Evolutionary conservation across 1,140 invertebrate genomes (phyloP), one percentile per base, ranked within the genome.

Genomic region (Hesperophylax magnus): DNA sequence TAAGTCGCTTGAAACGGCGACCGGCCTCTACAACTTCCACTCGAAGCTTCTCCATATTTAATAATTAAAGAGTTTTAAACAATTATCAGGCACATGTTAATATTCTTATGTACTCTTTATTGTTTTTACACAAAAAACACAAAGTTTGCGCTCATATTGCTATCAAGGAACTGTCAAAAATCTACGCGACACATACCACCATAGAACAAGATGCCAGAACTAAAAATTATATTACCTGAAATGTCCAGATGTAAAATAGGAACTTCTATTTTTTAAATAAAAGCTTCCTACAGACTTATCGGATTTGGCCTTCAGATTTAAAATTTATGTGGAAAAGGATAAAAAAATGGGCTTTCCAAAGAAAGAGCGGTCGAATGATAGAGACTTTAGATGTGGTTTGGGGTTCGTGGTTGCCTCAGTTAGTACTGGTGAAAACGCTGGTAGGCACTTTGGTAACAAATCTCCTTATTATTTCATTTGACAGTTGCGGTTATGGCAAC

Each of bases 1-100:
- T 85, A 22, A 93, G 83, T 80, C 93, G 89, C 85, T 93, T 91
- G 61, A 93, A 86, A 61, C 92, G 90, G 84, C 93, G 91, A 24
- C 88, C 85, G 63, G 90, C 85, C 75, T 92, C 91, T 27, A 77
- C 24, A 8, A 77, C 56, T 81, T 81, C 79, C 17, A 71, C 74
- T n/a, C 79, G 74, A 17, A 81, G 52, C 24, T 65, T 77, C 11
- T 81, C 79, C 79, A 81, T 81, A 18, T 58, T 69, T n/a, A 31
- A 58, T 31, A 61, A 24, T 67, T 20, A 39, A 52, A 71, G 15
- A 53, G 47, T 53, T 72, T 53, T 14, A 72, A 72, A 53, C 47
- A 54, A 53, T 72, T 72, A 22, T 22, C 69, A 22, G 7, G 20
- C 39, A 54, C 69, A 72, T 67, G 15, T n/a, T 67, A 67, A 72